Base-by-base conservation (phyloP, 2,113 vertebrate genomes). In the Panurus biarmicus region DNA sequence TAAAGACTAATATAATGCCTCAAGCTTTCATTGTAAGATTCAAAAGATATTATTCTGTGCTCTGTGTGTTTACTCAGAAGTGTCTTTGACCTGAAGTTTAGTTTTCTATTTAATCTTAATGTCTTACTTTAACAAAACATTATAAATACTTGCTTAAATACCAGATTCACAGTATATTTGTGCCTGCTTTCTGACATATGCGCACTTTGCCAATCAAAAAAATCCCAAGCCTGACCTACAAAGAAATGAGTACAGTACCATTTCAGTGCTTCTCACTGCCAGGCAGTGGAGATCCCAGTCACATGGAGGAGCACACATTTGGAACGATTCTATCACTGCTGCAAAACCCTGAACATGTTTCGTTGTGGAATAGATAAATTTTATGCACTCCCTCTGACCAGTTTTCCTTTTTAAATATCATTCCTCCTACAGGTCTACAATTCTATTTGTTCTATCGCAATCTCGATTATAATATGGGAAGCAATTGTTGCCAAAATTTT, bases 401-500 rank as follows among this genome's bases (percentile, higher is more conserved):
- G 29, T 84, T 80, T 92, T 91, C 78, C 19, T 87, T 88, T 71
- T 83, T 56, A 83, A 70, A 84, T 90, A 81, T 90, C 81, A 35
- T 97, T 95, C 90, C 87, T 96, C 82, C 94, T 91, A 80, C 94
- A 95, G 92, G 44, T 90, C 75, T 94, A 66, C 26, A 1, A 60
- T 80, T 31, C 23, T 95, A 24, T 90, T 83, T 76, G 69, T 87
- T 95, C n/a, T 60, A 42, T 69, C 12, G 31, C 45, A 70, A 9
- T 91, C 86, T 88, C 25, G 0, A 53, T 93, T 82, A 66, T 33
- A 87, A 23, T 61, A 73, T 6, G 35, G 62, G 36, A 95, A 75
- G 76, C 10, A 90, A 48, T 42, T 64, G 85, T 96, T 93, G 86
- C 92, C 85, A 94, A 94, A 94, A 89, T 95, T 96, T 97, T 92